A percentile compares a stretch with the other conserved stretches of the same genome.
Evolutionary conservation across 37 sponge, comb jelly and placozoan genomes (phyloP).

Genomic region (Amphimedon queenslandica): DNA sequence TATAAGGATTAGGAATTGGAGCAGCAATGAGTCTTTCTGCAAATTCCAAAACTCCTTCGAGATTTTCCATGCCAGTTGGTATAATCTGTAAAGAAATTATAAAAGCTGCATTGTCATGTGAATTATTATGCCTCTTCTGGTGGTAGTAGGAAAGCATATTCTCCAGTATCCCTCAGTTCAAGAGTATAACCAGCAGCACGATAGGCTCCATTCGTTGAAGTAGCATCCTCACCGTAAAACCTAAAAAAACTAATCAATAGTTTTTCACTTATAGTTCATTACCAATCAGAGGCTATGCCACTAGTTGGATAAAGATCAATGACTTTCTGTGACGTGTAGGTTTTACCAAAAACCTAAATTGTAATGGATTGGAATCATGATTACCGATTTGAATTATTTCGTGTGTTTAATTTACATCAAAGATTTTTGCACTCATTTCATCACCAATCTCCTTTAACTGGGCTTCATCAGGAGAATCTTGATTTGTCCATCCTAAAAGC

Average conservation of each 20-base stretch:
- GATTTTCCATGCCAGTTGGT: conserved; percentile 14
- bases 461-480: conserved; percentile 50
- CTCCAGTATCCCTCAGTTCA: conserved; percentile 49
- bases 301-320: conserved; percentile 39
- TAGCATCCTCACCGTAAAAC: too few relatives aligned
- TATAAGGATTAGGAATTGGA: conserved; percentile 2
- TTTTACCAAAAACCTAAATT: conserved; percentile 19
- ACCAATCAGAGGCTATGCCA: conserved; percentile 66
- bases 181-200: conserved; percentile 49
- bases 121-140: conserved; percentile 65
- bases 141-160: conserved; percentile 64
- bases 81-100: too few relatives aligned
- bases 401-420: too few relatives aligned
- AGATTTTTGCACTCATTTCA: conserved; percentile 8
- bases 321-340: conserved; percentile 44
- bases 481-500: conserved; percentile 50
- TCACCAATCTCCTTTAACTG: conserved; percentile 43
- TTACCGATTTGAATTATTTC: neutral
- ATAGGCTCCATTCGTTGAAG: conserved; percentile 23
- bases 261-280: neutral
- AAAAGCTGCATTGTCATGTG: too few relatives aligned
- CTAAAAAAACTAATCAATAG: neutral
- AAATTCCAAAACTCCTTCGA: conserved; percentile 1
- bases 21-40: neutral
- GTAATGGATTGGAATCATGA: too few relatives aligned